Conservation (phyloP, 2,113 vertebrate species). For the Corythoichthys haematopterus region DNA sequence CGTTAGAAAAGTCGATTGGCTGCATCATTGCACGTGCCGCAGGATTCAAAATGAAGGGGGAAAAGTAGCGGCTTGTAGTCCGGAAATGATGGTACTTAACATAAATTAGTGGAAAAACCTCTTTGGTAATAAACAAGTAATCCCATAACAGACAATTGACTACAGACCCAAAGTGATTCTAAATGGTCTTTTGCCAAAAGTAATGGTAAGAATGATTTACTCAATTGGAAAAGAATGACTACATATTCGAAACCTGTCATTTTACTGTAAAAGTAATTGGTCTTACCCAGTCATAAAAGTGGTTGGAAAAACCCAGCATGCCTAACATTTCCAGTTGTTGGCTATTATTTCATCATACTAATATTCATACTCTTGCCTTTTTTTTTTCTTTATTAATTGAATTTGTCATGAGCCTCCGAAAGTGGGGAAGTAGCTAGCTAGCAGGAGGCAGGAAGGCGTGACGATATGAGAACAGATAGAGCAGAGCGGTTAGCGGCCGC, state of each 20-base stretch:
- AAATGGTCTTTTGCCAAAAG: too few relatives aligned
- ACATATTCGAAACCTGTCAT: background rate
- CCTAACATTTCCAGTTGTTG: background rate
- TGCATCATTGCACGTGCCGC: too few relatives aligned
- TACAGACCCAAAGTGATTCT: too few relatives aligned
- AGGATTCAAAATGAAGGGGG: too few relatives aligned
- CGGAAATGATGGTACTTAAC: too few relatives aligned
- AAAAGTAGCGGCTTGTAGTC: too few relatives aligned
- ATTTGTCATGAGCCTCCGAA: conserved; percentile 68
- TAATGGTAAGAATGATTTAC: too few relatives aligned
- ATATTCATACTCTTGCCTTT: background rate
- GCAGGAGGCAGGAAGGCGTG: conserved; percentile 40
- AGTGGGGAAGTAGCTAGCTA: conserved; percentile 30
- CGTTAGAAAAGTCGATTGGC: too few relatives aligned
- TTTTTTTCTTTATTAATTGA: background rate
- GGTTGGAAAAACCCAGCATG: background rate
- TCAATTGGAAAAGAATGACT: too few relatives aligned
- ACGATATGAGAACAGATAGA: conserved; percentile 32
- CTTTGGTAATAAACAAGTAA: too few relatives aligned
- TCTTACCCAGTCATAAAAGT: background rate
- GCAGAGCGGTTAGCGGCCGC: conserved; percentile 31
- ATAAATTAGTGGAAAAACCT: too few relatives aligned
- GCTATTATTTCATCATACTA: background rate
- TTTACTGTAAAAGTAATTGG: background rate
- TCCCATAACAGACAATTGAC: too few relatives aligned